Percentiles rank a stretch among this genome's conserved stretches.
Evolutionary conservation across 2,797 vertebrate genomes (phyloP).

Genomic region (Sarcoramphus papa): DNA sequence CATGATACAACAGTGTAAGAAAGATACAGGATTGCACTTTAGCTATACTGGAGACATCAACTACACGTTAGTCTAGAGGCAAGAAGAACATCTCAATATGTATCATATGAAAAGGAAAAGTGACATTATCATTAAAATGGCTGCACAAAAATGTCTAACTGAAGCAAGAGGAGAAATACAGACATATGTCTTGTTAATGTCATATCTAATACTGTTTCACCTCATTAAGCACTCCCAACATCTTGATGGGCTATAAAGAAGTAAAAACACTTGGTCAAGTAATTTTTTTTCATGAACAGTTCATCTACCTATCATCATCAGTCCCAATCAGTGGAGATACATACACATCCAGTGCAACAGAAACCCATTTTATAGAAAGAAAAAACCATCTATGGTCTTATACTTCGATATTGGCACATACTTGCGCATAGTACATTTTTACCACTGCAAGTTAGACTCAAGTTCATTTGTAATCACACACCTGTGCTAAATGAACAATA

Average conservation of each 20-base stretch:
- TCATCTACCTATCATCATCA: not conserved
- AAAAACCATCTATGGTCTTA: not conserved
- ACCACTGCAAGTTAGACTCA: not conserved
- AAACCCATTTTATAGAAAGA: not conserved
- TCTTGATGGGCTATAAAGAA: not conserved
- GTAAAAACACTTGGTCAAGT: not conserved
- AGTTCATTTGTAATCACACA: not conserved
- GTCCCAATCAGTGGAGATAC: not conserved
- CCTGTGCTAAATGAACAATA: not conserved
- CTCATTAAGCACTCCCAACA: not conserved
- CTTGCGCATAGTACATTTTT: not conserved
- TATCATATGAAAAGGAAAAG: too few relatives aligned
- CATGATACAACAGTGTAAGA: too few relatives aligned
- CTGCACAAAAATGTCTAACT: too few relatives aligned
- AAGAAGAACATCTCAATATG: too few relatives aligned
- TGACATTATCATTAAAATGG: too few relatives aligned
- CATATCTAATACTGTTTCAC: not conserved
- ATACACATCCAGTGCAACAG: not conserved
- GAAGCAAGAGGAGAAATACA: too few relatives aligned
- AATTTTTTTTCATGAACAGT: not conserved
- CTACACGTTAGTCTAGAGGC: too few relatives aligned
- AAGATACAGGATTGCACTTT: too few relatives aligned
- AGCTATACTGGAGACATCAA: too few relatives aligned
- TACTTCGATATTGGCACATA: not conserved
- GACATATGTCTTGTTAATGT: too few relatives aligned